Evolutionary conservation across 2,888 invertebrate genomes (phyloP), one percentile per base, ranked within the genome.

Genomic region (Sympetrum striolatum): DNA sequence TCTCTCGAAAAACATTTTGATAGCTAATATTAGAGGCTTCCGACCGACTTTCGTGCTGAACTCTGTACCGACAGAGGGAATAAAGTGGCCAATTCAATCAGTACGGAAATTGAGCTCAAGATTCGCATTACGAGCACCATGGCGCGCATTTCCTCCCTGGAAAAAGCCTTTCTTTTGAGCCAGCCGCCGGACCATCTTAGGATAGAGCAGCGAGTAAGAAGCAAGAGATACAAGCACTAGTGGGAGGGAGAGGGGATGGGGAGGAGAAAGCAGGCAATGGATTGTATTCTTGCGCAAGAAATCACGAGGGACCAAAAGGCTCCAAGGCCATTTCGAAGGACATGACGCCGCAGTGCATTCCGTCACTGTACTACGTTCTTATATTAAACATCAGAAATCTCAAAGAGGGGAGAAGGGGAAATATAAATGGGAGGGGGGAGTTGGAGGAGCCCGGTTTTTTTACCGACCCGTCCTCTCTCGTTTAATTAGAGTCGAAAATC

Each of bases 231-330:
- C 18, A 31, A 58, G 58, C 22, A 25, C 25, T 48, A 58, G 58
- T 31, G 12, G 82, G 35, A 58, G 15, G 82, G 22, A 53, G 48
- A 48, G 48, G 37, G 80, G 25, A 22, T 3, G 15, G 81, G 53
- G 35, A 86, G 86, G 58, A 86, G 86, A 86, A 86, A 86, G 86
- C 60, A 37, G 64, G 86, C 86, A 86, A 86, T 86, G 86, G 86
- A 18, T 60, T 86, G 86, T 86, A 37, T 35, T 35, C 60, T 86
- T 86, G 86, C 86, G 86, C 86, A 86, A 86, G 86, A 37, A 25
- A 86, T 60, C 60, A 60, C 86, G 60, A 60, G 86, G 86, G 60
- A 37, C 80, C 86, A 60, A 86, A 39, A 60, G 86, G 86, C 37
- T 64, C 60, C 60, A 86, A 86, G 86, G 86, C 86, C 86, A 86